Evolutionary conservation across 2,797 vertebrate genomes (phyloP).

Genomic region (Phataginus tetradactyla): DNA sequence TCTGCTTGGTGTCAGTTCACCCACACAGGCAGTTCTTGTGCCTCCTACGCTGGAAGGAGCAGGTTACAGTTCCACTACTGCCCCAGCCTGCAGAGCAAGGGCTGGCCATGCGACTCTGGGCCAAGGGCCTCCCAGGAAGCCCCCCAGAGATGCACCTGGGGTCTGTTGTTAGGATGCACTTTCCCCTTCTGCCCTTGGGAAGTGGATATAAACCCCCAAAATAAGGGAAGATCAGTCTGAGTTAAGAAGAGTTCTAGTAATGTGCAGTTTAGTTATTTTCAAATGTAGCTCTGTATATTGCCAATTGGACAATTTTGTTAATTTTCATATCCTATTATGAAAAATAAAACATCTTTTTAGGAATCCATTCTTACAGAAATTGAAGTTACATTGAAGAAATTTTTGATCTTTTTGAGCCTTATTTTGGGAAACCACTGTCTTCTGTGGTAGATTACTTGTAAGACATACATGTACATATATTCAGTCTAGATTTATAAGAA

Average conservation of each 20-base stretch:
- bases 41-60: background rate
- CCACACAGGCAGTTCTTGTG: background rate
- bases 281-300: background rate
- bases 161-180: background rate
- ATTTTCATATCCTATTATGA: background rate
- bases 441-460: background rate
- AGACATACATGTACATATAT: too few species aligned
- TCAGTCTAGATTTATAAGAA: background rate
- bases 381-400: background rate
- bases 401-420: background rate
- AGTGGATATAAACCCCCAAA: background rate
- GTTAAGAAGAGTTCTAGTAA: background rate
- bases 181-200: background rate
- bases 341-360: background rate
- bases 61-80: background rate
- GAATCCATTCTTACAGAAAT: background rate
- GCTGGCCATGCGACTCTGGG: background rate
- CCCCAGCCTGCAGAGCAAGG: background rate
- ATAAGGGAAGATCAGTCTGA: background rate
- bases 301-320: background rate
- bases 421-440: background rate
- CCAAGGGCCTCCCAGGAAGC: background rate
- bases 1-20: too few species aligned
- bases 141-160: fast-evolving
- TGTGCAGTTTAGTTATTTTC: background rate